These are phyloP conservation scores for Nebria ingens DNA, from an alignment of 1,140 invertebrate genomes.

Conservation along the genomic window DNA sequence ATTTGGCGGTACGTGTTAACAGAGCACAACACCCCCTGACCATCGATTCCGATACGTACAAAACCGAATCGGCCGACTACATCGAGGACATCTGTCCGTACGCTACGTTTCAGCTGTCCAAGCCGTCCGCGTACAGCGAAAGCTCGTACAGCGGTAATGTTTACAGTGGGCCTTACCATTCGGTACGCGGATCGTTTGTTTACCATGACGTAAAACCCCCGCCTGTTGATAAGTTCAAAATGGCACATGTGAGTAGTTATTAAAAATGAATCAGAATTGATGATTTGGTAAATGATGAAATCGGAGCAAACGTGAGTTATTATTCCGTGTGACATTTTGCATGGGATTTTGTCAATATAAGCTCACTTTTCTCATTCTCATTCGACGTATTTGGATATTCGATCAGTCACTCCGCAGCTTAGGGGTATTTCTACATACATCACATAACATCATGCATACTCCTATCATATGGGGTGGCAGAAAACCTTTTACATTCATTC, in stretches of 20 bases:
- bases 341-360: no score
- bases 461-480: no score
- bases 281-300: no score
- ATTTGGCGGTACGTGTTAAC: slow-evolving; percentile 45
- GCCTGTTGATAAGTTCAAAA: slow-evolving; percentile 49
- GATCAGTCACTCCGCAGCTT: no score
- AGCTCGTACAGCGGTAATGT: slow-evolving; percentile 83
- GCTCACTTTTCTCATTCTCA: no score
- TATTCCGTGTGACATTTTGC: no score
- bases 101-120: slow-evolving; percentile 80
- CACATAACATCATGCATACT: no score
- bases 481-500: no score
- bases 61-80: slow-evolving; percentile 49
- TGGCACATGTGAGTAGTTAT: slow-evolving; percentile 40
- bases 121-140: slow-evolving; percentile 67
- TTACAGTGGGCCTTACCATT: slow-evolving; percentile 72
- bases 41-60: slow-evolving; percentile 32
- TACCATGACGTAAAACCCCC: slow-evolving; percentile 70
- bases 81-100: slow-evolving; percentile 86
- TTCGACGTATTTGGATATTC: no score
- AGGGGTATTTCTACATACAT: no score
- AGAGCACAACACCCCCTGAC: slow-evolving; percentile 30
- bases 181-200: slow-evolving; percentile 78
- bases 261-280: no score
- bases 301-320: no score